Base-by-base conservation (phyloP, 2,113 vertebrate genomes). In the Accipiter virgatus region DNA sequence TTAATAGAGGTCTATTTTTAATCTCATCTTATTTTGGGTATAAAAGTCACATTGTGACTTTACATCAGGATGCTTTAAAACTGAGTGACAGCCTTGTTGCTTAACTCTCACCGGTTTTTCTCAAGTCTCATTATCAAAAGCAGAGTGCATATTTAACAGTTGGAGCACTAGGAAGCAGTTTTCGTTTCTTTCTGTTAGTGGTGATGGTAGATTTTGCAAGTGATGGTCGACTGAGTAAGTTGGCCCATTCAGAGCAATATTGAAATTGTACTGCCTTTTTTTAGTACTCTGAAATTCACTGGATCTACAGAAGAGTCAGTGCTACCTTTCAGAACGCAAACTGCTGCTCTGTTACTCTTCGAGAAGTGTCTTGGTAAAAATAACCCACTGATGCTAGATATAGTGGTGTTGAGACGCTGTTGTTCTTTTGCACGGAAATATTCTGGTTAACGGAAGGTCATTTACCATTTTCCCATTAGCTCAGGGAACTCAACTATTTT, bases 1-100 rank as follows among this genome's bases (percentile, higher is more conserved):
- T 70, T 80, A 91, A 81, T 88, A 67, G 31, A 68, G 26, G 21
- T 86, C 59, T 59, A 73, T 90, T 97, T 97, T 94, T 83, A 92
- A 67, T 66, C 29, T 72, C 4, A 10, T 90, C 10, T 81, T 85
- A 40, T 83, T 88, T 88, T 62, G 14, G 25, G 13, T 59, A 22
- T 61, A n/a, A 32, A 83, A 92, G 36, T 85, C 65, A 52, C 40
- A 72, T 61, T 38, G 50, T 89, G 65, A 52, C 27, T 88, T 85
- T 47, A 26, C 75, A 85, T 66, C 48, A 70, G 70, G 50, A 43
- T 91, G 52, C 59, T 93, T 73, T 75, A 89, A 77, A 86, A 81
- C 13, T 78, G 74, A 88, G 40, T 86, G 67, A 53, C 58, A 83
- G 52, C 50, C 62, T n/a, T 48, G 34, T 59, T 95, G 66, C 40